Base-by-base conservation (phyloP, 2,888 invertebrate species). In the Pseudeuparius sepicola region DNA sequence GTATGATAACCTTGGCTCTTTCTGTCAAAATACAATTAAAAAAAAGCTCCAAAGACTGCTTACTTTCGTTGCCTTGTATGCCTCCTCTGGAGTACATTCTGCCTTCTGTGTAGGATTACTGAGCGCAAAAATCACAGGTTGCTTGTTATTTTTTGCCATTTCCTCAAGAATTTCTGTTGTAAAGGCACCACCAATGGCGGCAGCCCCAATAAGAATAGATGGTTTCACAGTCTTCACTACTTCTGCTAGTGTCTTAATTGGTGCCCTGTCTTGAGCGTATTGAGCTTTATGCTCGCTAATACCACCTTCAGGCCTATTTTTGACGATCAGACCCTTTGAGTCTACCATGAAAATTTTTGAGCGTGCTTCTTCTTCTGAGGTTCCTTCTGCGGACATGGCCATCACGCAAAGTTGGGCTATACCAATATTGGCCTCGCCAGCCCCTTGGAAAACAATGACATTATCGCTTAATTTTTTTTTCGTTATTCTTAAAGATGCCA, bases 11-110 rank as follows among this genome's bases (percentile, higher is more conserved):
- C 6, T 20, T 20, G 6, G n/a, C 20, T 20, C 20, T 20, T 20
- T 7, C 6, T 20, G n/a, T 7, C 6, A 20, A 6, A 20, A 7
- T 20, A 20, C n/a, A 20, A 20, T 20, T 7, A 7, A 7, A 20
- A 7, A 7, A 7, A 20, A 20, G 20, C 7, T 20, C n/a, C 6
- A 20, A n/a, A 5, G 7, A 18, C 56, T n/a, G n/a, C 67, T 63
- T 55, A 88, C 90, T 43, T 88, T 75, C 1, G 96, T 93, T 54
- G 80, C 64, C 24, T 62, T 72, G 64, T 96, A 98, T 3, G 96
- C 97, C 52, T 90, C 75, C 61, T 93, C 89, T n/a, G 98, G 98
- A n/a, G 98, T 97, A 59, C 98, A 98, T 65, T 98, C 98, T 0
- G 98, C 93, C 67, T 94, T 94, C 62, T 78, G 78, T 34, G 98